Evolutionary conservation across 1,140 invertebrate species (phyloP).

Genomic region (Gerris buenoi): DNA sequence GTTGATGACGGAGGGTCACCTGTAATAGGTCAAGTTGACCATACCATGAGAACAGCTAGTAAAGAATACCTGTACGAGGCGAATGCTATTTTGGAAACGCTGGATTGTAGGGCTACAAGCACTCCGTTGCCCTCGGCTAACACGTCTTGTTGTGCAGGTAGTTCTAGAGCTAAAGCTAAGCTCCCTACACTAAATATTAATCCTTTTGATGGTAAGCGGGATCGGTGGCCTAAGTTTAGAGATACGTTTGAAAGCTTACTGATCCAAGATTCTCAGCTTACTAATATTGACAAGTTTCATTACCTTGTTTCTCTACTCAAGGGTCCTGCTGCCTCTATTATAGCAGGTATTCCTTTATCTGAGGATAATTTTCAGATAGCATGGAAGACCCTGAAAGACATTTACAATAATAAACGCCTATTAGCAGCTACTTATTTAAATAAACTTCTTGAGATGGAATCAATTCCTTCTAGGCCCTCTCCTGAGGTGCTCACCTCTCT

Average conservation of each 20-base stretch:
- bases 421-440: not conserved
- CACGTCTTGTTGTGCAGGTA: not conserved
- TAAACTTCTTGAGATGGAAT: not conserved
- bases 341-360: not conserved
- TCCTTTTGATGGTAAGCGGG: not conserved
- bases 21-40: not conserved
- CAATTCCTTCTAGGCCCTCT: not conserved
- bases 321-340: not conserved
- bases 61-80: not conserved
- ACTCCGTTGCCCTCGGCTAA: not conserved
- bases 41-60: not conserved
- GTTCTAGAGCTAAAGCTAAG: not conserved
- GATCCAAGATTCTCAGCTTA: not conserved
- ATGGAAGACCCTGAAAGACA: not conserved
- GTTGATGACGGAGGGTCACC: not conserved
- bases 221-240: not conserved
- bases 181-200: not conserved
- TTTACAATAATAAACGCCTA: not conserved
- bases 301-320: not conserved
- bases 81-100: not conserved
- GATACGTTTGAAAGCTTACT: not conserved
- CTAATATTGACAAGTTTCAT: not conserved
- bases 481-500: not conserved
- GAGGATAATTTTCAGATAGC: not conserved
- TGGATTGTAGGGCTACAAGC: not conserved